Conservation (phyloP, 23 tunicate genomes). For the Ciona savignyi region DNA sequence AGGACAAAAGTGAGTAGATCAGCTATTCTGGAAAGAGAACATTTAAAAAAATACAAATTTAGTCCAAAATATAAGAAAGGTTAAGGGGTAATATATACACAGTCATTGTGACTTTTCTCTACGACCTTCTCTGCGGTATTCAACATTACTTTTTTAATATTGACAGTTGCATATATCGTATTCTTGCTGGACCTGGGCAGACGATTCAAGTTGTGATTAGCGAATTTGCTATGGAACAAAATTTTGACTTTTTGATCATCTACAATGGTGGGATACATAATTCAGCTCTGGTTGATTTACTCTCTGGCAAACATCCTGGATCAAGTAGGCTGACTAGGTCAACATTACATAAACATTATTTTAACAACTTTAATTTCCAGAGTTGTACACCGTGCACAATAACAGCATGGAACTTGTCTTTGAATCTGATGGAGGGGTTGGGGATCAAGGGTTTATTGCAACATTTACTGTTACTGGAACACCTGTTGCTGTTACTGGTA, state of each 20-base stretch:
- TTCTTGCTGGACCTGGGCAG: slow-evolving; percentile 60
- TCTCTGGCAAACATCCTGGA: slow-evolving; percentile 4
- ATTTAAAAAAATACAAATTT: no score
- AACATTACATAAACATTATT: background rate
- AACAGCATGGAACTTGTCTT: slow-evolving; percentile 29
- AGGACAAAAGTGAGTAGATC: no score
- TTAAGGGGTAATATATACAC: no score
- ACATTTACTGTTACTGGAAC: slow-evolving; percentile 2
- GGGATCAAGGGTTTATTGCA: slow-evolving; percentile 25
- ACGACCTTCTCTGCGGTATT: background rate
- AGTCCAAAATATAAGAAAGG: no score
- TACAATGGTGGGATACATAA: background rate
- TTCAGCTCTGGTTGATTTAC: background rate
- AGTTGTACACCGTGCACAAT: background rate
- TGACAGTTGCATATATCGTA: slow-evolving; percentile 51
- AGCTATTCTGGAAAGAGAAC: no score
- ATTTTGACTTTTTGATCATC: slow-evolving; percentile 9
- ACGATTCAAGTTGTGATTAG: slow-evolving; percentile 36
- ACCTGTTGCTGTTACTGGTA: slow-evolving; percentile 41
- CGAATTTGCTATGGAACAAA: slow-evolving; percentile 31
- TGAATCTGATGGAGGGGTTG: slow-evolving; percentile 20
- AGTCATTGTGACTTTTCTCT: no score
- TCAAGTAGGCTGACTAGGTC: no score
- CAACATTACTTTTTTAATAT: background rate
- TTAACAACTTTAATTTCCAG: slow-evolving; percentile 3